These are phyloP conservation scores for Ciconia nigra DNA, from an alignment of 2,797 vertebrate species.

Conservation along the genomic window DNA sequence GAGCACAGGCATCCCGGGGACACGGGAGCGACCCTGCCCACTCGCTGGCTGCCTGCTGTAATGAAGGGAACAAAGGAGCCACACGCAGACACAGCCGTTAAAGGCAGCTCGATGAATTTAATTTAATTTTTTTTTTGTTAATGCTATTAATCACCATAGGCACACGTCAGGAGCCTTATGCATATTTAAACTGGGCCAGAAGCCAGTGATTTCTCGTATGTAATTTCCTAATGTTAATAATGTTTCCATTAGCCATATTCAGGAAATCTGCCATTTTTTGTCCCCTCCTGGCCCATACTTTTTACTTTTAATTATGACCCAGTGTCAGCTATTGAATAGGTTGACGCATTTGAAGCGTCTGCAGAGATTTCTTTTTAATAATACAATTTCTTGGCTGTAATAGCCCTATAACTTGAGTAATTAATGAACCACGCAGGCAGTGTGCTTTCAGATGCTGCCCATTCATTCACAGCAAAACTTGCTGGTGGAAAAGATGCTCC, in stretches of 20 bases:
- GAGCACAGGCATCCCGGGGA: not conserved
- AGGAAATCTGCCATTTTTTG: conserved; percentile 26
- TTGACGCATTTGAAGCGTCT: conserved; percentile 48
- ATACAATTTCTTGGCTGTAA: conserved; percentile 25
- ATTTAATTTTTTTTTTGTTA: not conserved
- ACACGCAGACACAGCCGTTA: not conserved
- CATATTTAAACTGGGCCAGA: conserved; percentile 20
- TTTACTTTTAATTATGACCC: conserved; percentile 65
- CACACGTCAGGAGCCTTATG: not conserved
- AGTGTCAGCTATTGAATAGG: conserved; percentile 43
- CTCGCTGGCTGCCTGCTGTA: not conserved
- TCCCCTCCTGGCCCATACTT: conserved; percentile 57
- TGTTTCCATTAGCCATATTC: conserved; percentile 48
- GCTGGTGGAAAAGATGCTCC: not conserved
- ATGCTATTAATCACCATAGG: not conserved
- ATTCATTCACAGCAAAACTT: not conserved
- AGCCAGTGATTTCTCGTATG: conserved; percentile 42
- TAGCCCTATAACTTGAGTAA: conserved; percentile 15
- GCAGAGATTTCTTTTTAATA: conserved; percentile 66
- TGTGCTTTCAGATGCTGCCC: not conserved
- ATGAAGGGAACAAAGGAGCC: not conserved
- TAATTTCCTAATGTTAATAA: conserved; percentile 61
- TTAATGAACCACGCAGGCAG: not conserved
- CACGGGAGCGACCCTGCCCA: fast-evolving
- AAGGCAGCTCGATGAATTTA: not conserved